Base-by-base conservation (phyloP, 2,113 vertebrate species). In the Paralichthys olivaceus region DNA sequence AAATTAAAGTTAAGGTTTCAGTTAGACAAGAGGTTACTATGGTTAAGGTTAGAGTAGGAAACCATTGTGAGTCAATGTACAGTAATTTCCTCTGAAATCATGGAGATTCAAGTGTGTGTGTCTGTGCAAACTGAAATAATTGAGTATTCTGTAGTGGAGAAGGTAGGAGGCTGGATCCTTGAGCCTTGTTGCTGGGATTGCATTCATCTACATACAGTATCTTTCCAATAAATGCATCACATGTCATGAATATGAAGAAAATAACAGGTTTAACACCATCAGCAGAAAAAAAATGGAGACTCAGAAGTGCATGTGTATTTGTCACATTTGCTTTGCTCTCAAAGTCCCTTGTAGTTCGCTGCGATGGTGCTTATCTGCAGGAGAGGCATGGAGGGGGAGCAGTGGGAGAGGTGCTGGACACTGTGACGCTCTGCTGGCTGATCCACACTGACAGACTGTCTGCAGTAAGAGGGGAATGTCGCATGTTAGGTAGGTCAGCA, bases 401-500 rank as follows among this genome's bases (percentile, higher is more conserved):
- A 40, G 58, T 54, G 37, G 65, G 51, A 68, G 61, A 65, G 55
- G 65, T 8, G 75, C 63, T 37, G 57, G 60, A 79, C 53, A 26
- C 34, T 19, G 90, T 93, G 90, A 94, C 0, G 90, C 91, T 90
- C 79, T 26, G 77, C 91, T 93, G 92, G 87, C 85, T 96, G 84
- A 96, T 87, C 76, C 65, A 83, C 93, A 89, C 74, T 75, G 92
- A 96, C 94, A 85, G 74, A 17, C 60, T 77, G 72, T 94, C 94
- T 94, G 94, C 90, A 90, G 90, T 90, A 93, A 93, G 89, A 89
- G 73, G 79, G 86, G 72, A 93, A 92, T 85, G 80, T 82, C 84
- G 90, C 92, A 93, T 93, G 93, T 94, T 91, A 91, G 90, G 91
- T 91, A 95, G 93, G 93, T 94, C 94, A 94, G 91, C 90, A 94